phyloP scores from a whole-genome alignment of 2,888 invertebrate species.

The Molorchus minor region DNA sequence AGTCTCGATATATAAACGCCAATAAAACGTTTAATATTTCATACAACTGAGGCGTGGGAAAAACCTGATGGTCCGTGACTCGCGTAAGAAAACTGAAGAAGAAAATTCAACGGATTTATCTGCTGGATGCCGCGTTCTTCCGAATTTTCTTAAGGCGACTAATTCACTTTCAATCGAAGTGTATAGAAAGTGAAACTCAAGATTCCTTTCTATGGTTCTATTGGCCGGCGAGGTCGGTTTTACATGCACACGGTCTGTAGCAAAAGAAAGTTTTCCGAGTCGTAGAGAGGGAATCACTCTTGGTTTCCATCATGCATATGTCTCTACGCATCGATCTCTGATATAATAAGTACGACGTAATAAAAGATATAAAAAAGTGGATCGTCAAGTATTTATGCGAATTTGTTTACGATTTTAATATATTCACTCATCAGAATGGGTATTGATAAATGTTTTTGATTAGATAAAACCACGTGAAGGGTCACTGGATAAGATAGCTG shows the following conservation, averaged over 20 bases:
- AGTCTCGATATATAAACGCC: constrained; percentile 5
- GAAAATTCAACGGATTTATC: background rate
- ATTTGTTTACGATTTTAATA: too few relatives aligned
- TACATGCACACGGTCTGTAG: constrained; percentile 17
- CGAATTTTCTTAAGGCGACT: constrained; percentile 34
- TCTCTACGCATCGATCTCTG: constrained; percentile 23
- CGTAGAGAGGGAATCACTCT: constrained; percentile 35
- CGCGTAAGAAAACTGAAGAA: background rate
- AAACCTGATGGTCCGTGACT: background rate
- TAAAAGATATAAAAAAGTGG: constrained; percentile 21
- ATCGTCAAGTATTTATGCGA: background rate
- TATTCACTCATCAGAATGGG: too few relatives aligned
- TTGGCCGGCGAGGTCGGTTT: constrained; percentile 33
- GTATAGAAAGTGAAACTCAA: constrained; percentile 45
- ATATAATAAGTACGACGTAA: constrained; percentile 26
- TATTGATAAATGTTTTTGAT: too few relatives aligned
- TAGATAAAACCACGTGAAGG: too few relatives aligned
- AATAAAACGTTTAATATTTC: constrained; percentile 15
- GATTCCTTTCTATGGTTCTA: constrained; percentile 45
- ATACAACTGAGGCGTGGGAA: background rate
- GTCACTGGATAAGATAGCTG: too few relatives aligned
- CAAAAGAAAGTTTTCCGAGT: constrained; percentile 35
- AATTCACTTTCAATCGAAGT: constrained; percentile 30
- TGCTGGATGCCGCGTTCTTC: constrained; percentile 13
- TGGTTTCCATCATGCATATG: constrained; percentile 34